Conservation (phyloP, 2,888 invertebrate species). For the Phaedon cochleariae region DNA sequence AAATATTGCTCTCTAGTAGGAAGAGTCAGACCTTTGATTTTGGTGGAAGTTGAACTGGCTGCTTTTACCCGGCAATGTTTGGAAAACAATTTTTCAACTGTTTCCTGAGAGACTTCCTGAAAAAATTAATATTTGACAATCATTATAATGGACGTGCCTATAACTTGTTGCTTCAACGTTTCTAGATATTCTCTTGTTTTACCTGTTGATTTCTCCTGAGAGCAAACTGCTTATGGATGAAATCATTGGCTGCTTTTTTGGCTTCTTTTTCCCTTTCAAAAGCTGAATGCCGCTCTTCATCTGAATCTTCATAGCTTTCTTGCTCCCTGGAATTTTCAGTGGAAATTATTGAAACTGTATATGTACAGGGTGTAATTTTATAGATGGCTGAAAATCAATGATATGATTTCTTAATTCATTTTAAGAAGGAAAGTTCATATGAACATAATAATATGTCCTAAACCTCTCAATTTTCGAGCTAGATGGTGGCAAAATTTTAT, state of each 20-base stretch:
- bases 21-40: slow-evolving; percentile 80
- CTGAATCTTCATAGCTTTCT: slow-evolving; percentile 25
- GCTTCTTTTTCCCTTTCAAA: slow-evolving; percentile 63
- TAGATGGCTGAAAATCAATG: too few relatives aligned
- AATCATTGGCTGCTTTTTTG: slow-evolving; percentile 71
- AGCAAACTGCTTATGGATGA: slow-evolving; percentile 82
- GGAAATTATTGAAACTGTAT: not conserved
- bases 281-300: slow-evolving; percentile 49
- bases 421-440: too few relatives aligned
- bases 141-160: not conserved
- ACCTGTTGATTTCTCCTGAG: slow-evolving; percentile 67
- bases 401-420: too few relatives aligned
- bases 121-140: slow-evolving; percentile 13
- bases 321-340: slow-evolving; percentile 24
- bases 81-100: slow-evolving; percentile 66
- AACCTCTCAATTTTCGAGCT: too few relatives aligned
- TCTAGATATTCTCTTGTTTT: too few relatives aligned
- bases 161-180: slow-evolving; percentile 39
- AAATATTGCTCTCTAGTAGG: slow-evolving; percentile 80
- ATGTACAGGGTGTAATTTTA: too few relatives aligned
- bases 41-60: slow-evolving; percentile 76
- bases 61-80: slow-evolving; percentile 75
- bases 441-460: too few relatives aligned
- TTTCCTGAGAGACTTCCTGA: slow-evolving; percentile 57
- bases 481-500: too few relatives aligned